Evolutionary conservation across 1,140 invertebrate species (phyloP).

Genomic region (Leptopilina boulardi): DNA sequence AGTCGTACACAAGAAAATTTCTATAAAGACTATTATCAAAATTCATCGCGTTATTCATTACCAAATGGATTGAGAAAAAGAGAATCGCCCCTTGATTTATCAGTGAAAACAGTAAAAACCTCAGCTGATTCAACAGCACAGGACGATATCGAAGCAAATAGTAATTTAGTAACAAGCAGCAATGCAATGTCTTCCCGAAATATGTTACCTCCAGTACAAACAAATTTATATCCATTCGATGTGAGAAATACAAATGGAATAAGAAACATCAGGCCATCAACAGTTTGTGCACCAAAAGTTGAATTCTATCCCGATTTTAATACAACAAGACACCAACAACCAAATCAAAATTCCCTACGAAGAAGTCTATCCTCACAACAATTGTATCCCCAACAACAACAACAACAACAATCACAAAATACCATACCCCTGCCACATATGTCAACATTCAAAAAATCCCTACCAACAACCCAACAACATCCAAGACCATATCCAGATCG

Average conservation of each 20-base stretch:
- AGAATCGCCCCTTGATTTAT: constrained; percentile 88
- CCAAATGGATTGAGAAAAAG: constrained; percentile 75
- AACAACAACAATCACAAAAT: no score
- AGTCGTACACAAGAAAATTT: constrained; percentile 52
- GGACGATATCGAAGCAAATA: constrained; percentile 78
- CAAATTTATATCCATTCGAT: constrained; percentile 58
- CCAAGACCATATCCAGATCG: constrained; percentile 40
- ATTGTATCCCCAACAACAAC: constrained; percentile 50
- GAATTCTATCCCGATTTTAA: constrained; percentile 84
- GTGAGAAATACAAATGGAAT: constrained; percentile 52
- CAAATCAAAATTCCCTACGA: constrained; percentile 53
- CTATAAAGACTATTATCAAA: constrained; percentile 65
- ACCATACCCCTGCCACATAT: constrained; percentile 65
- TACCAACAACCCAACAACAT: constrained; percentile 64
- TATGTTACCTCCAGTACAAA: constrained; percentile 61
- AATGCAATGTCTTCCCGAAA: constrained; percentile 49
- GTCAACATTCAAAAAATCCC: constrained; percentile 72
- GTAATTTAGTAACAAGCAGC: constrained; percentile 60
- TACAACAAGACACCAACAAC: constrained; percentile 59
- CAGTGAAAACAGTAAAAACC: constrained; percentile 90
- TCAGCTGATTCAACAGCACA: constrained; percentile 89
- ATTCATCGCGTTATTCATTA: constrained; percentile 40
- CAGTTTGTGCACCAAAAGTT: constrained; percentile 80
- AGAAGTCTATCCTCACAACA: constrained; percentile 59
- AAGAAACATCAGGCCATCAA: constrained; percentile 59